These are phyloP conservation scores for Grammomys dolichurus DNA, from an alignment of 2,113 vertebrate species.

Conservation along the genomic window DNA sequence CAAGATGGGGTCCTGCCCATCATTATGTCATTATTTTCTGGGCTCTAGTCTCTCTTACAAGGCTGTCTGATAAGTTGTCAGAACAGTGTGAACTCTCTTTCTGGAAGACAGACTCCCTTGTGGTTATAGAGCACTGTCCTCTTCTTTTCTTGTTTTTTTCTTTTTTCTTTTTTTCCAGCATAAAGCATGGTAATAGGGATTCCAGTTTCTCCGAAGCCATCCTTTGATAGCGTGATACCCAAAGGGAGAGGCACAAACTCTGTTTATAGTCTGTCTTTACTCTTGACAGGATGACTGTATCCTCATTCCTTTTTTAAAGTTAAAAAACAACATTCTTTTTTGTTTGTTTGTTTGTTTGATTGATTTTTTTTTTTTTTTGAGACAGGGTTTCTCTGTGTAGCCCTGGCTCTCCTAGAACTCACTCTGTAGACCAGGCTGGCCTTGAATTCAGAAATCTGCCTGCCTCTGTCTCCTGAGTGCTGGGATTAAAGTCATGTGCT, in stretches of 20 bases:
- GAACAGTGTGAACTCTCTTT: not conserved
- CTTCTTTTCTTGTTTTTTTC: not conserved
- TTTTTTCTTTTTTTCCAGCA: not conserved
- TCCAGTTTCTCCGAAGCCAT: not conserved
- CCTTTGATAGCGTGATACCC: not conserved
- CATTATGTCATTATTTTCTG: not conserved
- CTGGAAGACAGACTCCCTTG: not conserved
- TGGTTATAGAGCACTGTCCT: not conserved
- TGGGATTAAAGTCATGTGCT: not conserved
- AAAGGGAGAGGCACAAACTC: not conserved
- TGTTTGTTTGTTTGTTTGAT: not conserved
- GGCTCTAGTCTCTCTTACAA: not conserved
- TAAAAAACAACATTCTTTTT: not conserved
- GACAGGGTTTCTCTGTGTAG: not conserved
- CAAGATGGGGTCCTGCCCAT: not conserved
- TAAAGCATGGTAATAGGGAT: not conserved
- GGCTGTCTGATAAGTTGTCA: not conserved
- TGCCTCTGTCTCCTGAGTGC: not conserved
- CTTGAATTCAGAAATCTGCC: not conserved
- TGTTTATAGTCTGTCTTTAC: not conserved
- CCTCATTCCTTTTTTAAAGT: not conserved
- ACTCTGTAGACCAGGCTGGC: not conserved
- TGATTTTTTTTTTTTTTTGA: too few species aligned
- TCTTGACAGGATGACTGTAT: not conserved
- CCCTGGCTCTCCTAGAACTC: not conserved